A percentile compares a stretch with the other conserved stretches of the same genome.
Evolutionary conservation across 1,140 invertebrate genomes (phyloP).

Genomic region (Pygmarrhopalites habei): DNA sequence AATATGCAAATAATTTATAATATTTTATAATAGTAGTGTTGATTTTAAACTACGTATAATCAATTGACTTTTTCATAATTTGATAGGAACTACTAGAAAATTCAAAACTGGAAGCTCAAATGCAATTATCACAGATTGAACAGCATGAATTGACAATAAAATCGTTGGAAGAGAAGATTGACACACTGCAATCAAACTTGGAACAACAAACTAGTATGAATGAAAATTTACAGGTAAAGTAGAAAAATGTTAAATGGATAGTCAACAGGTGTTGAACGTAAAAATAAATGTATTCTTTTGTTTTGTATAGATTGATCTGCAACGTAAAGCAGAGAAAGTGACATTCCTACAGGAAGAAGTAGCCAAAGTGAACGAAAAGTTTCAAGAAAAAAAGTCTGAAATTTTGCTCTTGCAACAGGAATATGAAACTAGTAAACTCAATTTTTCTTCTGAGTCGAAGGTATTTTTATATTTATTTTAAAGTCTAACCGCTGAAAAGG

Average conservation of each 20-base stretch:
- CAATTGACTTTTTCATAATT: too few relatives aligned
- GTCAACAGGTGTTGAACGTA: too few relatives aligned
- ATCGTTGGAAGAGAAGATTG: constrained; percentile 17
- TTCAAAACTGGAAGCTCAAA: constrained; percentile 20
- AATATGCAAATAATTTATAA: too few relatives aligned
- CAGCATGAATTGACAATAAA: constrained; percentile 18
- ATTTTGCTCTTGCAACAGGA: constrained; percentile 24
- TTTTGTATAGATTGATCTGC: constrained; percentile 24
- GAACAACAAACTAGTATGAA: constrained; percentile 19
- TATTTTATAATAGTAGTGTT: too few relatives aligned
- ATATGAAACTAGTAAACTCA: constrained; percentile 33
- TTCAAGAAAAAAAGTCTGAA: constrained; percentile 32
- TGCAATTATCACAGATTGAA: background rate
- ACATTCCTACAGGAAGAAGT: constrained; percentile 35
- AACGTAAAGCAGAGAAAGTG: constrained; percentile 35
- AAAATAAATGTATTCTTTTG: too few relatives aligned
- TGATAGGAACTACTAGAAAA: constrained; percentile 21
- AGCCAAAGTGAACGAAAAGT: constrained; percentile 31
- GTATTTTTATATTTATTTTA: too few relatives aligned
- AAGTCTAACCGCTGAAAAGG: too few relatives aligned
- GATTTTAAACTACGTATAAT: too few relatives aligned
- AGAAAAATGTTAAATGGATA: too few relatives aligned
- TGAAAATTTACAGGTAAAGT: constrained; percentile 30
- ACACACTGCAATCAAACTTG: background rate
- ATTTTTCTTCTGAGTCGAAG: constrained; percentile 32